Evolutionary conservation across 2,888 invertebrate species (phyloP).

Genomic region (Tholera decimalis): DNA sequence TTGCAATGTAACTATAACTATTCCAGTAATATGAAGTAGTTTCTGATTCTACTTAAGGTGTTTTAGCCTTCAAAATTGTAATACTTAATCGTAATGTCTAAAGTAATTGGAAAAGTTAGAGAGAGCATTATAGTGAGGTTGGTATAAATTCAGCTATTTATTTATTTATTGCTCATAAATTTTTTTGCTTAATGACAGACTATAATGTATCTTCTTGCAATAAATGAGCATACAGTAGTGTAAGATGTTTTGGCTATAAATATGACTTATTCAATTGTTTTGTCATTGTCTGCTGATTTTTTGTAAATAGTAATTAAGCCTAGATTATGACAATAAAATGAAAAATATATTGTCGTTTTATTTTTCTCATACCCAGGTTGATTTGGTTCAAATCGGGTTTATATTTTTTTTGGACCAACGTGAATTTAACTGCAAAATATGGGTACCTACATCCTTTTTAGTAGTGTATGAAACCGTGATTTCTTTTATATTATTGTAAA

Average conservation of each 20-base stretch:
- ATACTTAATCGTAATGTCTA: constrained; percentile 39
- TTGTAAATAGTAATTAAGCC: constrained; percentile 71
- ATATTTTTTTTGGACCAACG: too few species aligned
- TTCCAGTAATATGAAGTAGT: constrained; percentile 42
- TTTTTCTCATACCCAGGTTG: constrained; percentile 17
- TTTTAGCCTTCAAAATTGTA: constrained; percentile 58
- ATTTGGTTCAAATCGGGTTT: too few species aligned
- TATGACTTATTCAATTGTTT: constrained; percentile 61
- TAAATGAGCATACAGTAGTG: constrained; percentile 40
- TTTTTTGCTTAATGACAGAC: constrained; percentile 22
- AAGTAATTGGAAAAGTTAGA: constrained; percentile 38
- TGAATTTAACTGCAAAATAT: too few species aligned
- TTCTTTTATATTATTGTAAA: too few species aligned
- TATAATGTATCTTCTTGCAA: constrained; percentile 42
- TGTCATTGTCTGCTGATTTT: constrained; percentile 56
- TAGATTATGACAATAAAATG: constrained; percentile 55
- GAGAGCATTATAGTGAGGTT: constrained; percentile 31
- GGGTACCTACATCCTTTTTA: too few species aligned
- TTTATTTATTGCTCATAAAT: constrained; percentile 60
- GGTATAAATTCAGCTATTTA: constrained; percentile 48
- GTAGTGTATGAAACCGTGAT: too few species aligned
- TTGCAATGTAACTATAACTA: constrained; percentile 34
- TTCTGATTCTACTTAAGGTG: constrained; percentile 53
- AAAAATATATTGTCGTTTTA: constrained; percentile 49
- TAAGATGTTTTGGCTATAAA: constrained; percentile 56